These are phyloP conservation scores for Aphaenogaster floridana DNA, from an alignment of 1,140 invertebrate species.

Conservation along the genomic window DNA sequence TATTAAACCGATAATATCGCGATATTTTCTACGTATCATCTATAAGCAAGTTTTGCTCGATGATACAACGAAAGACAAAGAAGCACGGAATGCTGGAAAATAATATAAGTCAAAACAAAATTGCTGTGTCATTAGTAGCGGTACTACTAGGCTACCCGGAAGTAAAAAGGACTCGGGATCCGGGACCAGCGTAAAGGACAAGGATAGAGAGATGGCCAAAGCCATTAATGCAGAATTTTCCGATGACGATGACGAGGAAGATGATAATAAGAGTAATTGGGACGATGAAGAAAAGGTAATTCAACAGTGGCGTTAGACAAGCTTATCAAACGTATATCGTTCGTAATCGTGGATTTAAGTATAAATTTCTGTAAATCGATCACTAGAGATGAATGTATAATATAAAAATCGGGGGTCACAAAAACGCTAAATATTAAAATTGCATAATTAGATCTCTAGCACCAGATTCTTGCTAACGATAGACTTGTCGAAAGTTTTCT, in stretches of 20 bases:
- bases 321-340: conserved; percentile 8
- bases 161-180: conserved; percentile 86
- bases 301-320: conserved; percentile 52
- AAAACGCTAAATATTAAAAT: not conserved
- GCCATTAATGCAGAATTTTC: conserved; percentile 86
- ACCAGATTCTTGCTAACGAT: not conserved
- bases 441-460: not conserved
- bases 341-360: conserved; percentile 24
- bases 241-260: conserved; percentile 84
- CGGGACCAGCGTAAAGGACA: conserved; percentile 85
- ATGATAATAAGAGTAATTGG: conserved; percentile 84
- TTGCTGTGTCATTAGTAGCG: conserved; percentile 86
- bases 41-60: conserved; percentile 80
- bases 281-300: conserved; percentile 84
- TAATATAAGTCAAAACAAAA: conserved; percentile 84
- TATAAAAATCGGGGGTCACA: not conserved
- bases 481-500: conserved; percentile 1
- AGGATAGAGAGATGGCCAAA: conserved; percentile 86
- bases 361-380: not conserved
- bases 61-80: conserved; percentile 77
- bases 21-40: conserved; percentile 78
- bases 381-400: not conserved
- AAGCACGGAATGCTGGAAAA: conserved; percentile 79
- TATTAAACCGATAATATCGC: conserved; percentile 75
- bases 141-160: conserved; percentile 85